Base-by-base conservation (phyloP, 2,888 invertebrate genomes). In the Zaprionus obscuricornis region DNA sequence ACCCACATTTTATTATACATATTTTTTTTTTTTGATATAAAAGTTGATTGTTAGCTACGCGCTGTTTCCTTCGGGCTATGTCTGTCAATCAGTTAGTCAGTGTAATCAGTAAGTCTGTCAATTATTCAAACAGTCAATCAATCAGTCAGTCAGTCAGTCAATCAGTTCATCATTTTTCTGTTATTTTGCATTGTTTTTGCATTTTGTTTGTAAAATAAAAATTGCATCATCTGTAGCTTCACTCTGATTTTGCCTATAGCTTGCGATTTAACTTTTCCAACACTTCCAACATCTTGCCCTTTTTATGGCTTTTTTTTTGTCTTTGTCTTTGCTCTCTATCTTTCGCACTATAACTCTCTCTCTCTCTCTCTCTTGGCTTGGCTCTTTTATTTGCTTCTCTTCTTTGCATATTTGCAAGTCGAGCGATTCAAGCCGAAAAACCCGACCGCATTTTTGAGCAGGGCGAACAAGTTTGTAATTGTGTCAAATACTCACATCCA, bases 401-500 rank as follows among this genome's bases (percentile, higher is more conserved):
- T 50, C 59, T 69, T 84, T 84, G 85, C 82, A 84, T 84, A 77
- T 84, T 70, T 66, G 64, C 71, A 37, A 43, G 49, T 64, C 27
- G 67, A 29, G 66, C n/a, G n/a, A n/a, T n/a, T 40, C 51, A 66
- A 59, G 59, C n/a, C 68, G 56, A 69, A 69, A 65, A 68, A 65
- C 51, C 47, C 77, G 85, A 70, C 71, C 77, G 57, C 71, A 81
- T 81, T 84, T 84, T 65, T 64, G 54, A 49, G 77, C 66, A 60
- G 85, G 75, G 82, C 82, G 85, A 84, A 84, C 77, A 67, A 78
- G 85, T 84, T 78, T 85, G 58, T 74, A 84, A 78, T 78, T 70
- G 74, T 84, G 77, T 70, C 85, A 82, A 84, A 84, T 60, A 54
- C 45, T 47, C 45, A 31, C 16, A 31, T 20, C 47, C 55, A 62